These are phyloP conservation scores for Hystrix cristata DNA, from an alignment of 2,113 vertebrate genomes.

Conservation along the genomic window DNA sequence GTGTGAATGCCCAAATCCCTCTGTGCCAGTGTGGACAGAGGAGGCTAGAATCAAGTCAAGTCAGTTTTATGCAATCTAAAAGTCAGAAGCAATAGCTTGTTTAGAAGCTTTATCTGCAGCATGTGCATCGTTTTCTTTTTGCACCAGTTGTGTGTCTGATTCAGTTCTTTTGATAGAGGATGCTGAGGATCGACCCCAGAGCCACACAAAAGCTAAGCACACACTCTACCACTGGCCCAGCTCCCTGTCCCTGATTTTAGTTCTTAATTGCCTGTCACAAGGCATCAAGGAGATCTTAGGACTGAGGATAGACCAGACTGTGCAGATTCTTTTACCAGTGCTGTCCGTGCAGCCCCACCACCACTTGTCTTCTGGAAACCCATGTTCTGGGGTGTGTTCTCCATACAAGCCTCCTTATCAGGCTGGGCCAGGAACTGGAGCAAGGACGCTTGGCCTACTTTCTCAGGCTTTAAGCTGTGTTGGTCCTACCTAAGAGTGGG, in stretches of 20 bases:
- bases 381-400: neutral
- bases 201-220: neutral
- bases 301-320: neutral
- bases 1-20: neutral
- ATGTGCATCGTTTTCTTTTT: neutral
- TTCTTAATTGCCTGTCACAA: neutral
- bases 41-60: neutral
- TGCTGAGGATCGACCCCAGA: neutral
- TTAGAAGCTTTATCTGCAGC: neutral
- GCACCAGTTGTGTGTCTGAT: neutral
- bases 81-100: neutral
- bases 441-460: neutral
- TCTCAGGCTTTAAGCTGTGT: neutral
- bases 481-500: slow-evolving; percentile 24
- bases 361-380: neutral
- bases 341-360: neutral
- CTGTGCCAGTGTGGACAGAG: neutral
- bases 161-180: neutral
- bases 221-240: neutral
- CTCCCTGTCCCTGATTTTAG: neutral
- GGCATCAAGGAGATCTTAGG: neutral
- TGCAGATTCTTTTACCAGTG: neutral
- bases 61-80: neutral
- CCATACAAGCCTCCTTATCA: neutral
- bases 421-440: neutral